Evolutionary conservation across 2,888 invertebrate species (phyloP).

Genomic region (Macrosiphum euphorbiae): DNA sequence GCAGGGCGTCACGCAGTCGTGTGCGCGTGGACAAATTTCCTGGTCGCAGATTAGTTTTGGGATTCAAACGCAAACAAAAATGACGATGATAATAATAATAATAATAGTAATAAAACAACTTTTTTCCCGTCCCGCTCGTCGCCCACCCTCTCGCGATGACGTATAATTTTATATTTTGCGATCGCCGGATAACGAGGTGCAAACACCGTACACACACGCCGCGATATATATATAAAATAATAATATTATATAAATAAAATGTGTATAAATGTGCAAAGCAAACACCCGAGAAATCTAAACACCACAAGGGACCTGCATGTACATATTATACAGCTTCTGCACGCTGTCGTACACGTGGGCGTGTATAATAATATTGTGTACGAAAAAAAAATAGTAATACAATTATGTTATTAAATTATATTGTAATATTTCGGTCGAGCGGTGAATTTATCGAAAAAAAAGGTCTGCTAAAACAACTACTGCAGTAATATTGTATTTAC

Average conservation of each 20-base stretch:
- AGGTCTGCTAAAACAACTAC: not conserved
- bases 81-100: not conserved
- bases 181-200: conserved; percentile 19
- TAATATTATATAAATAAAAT: not conserved
- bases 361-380: not conserved
- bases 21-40: conserved; percentile 18
- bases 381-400: not conserved
- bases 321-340: too few species aligned
- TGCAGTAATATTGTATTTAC: not conserved
- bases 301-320: not conserved
- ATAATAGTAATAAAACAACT: conserved; percentile 9
- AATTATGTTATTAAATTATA: not conserved
- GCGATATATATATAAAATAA: not conserved
- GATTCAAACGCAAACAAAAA: conserved; percentile 47
- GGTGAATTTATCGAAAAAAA: not conserved
- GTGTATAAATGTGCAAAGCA: not conserved
- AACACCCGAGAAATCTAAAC: not conserved
- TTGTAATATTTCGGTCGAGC: not conserved
- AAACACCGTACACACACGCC: not conserved
- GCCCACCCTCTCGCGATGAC: not conserved
- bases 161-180: not conserved
- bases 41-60: conserved; percentile 48
- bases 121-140: not conserved
- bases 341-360: not conserved
- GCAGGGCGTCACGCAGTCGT: not conserved